Evolutionary conservation across 1,140 invertebrate species (phyloP).

Genomic region (Notospermus geniculatus): DNA sequence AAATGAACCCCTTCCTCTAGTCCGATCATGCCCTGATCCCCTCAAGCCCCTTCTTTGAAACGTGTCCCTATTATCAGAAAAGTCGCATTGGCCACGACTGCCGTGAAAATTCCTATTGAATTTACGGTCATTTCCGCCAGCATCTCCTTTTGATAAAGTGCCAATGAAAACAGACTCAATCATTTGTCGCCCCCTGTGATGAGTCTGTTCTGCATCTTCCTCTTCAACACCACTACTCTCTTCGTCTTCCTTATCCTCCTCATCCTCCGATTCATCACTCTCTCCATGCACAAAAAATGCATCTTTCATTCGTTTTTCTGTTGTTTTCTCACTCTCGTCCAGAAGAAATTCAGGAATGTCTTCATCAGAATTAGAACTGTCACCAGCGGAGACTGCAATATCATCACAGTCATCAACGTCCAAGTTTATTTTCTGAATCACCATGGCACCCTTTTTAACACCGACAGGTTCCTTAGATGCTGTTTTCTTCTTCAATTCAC

Average conservation of each 20-base stretch:
- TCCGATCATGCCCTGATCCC: too few relatives aligned
- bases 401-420: too few relatives aligned
- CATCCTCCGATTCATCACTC: conserved; percentile 10
- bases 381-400: too few relatives aligned
- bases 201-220: background rate
- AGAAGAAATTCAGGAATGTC: conserved; percentile 14
- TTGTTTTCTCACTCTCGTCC: too few relatives aligned
- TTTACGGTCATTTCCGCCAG: conserved; percentile 8
- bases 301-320: conserved; percentile 24
- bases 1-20: too few relatives aligned
- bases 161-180: conserved; percentile 5
- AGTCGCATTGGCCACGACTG: too few relatives aligned
- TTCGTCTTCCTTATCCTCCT: conserved; percentile 8
- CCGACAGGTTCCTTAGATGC: background rate
- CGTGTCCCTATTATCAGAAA: too few relatives aligned
- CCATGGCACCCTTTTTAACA: conserved; percentile 4
- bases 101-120: background rate
- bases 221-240: conserved; percentile 14
- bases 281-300: conserved; percentile 25
- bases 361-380: too few relatives aligned
- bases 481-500: conserved; percentile 9
- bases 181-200: background rate
- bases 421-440: too few relatives aligned
- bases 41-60: too few relatives aligned
- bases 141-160: too few relatives aligned